phyloP scores from a whole-genome alignment of 2,797 vertebrate genomes.

The Ispidina picta region DNA sequence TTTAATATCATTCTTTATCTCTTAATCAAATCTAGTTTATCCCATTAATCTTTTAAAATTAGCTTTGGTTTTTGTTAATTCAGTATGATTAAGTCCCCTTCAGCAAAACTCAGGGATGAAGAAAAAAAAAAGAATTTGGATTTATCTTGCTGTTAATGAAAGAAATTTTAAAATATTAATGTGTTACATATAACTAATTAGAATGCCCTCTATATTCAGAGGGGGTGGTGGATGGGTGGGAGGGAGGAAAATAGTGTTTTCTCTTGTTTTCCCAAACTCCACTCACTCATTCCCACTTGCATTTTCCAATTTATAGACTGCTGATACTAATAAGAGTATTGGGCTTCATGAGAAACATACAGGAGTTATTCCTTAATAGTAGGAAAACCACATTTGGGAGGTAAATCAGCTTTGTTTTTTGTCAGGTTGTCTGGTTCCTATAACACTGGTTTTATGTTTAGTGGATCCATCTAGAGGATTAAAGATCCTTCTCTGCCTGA shows the following conservation, averaged over 20 bases:
- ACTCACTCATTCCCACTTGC: background rate
- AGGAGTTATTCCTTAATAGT: background rate
- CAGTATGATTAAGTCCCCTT: background rate
- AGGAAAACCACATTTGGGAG: background rate
- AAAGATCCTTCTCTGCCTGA: background rate
- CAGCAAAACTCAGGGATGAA: background rate
- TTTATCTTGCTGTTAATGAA: background rate
- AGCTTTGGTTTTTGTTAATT: slow-evolving; percentile 30
- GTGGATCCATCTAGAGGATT: background rate
- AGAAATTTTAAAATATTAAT: background rate
- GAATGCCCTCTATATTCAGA: background rate
- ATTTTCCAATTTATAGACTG: background rate
- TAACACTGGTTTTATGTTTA: background rate
- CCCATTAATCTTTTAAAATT: background rate
- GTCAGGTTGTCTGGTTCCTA: background rate
- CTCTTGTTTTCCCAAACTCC: background rate
- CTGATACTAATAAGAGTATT: background rate
- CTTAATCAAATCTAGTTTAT: background rate
- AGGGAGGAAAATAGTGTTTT: background rate
- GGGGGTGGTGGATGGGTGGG: fast-evolving
- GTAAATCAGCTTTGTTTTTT: background rate
- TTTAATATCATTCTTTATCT: background rate
- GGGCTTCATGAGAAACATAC: background rate
- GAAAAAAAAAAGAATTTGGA: background rate
- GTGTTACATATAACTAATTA: background rate